Conservation (phyloP, 1,140 invertebrate genomes). For the Drosophila neocordata region DNA sequence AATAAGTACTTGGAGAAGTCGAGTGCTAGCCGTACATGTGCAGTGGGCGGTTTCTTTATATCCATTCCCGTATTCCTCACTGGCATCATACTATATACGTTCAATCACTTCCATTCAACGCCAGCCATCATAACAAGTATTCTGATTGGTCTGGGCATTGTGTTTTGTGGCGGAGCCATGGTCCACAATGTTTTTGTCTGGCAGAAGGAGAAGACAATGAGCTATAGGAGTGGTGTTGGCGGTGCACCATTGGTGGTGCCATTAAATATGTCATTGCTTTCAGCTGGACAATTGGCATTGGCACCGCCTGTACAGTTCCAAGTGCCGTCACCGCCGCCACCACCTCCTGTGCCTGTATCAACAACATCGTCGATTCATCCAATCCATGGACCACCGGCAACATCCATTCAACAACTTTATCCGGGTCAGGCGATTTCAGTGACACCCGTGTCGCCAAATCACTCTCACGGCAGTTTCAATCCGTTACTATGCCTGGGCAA, state of each 20-base stretch:
- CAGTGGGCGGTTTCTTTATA: slow-evolving; percentile 95
- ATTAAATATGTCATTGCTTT: slow-evolving; percentile 49
- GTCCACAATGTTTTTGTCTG: slow-evolving; percentile 97
- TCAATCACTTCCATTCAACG: slow-evolving; percentile 95
- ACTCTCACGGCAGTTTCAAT: slow-evolving; percentile 82
- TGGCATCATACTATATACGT: slow-evolving; percentile 95
- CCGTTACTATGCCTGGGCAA: slow-evolving; percentile 55
- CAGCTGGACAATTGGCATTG: slow-evolving; percentile 28
- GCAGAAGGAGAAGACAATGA: slow-evolving; percentile 92
- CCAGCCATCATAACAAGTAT: slow-evolving; percentile 94
- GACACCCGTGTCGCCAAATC: slow-evolving; percentile 80
- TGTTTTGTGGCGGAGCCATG: slow-evolving; percentile 96
- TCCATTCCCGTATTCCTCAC: slow-evolving; percentile 96
- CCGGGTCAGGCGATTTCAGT: slow-evolving; percentile 66
- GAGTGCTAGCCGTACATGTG: slow-evolving; percentile 93
- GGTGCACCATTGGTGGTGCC: slow-evolving; percentile 65
- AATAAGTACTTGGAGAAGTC: slow-evolving; percentile 96
- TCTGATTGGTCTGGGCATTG: slow-evolving; percentile 93
- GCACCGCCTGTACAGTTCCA: slow-evolving; percentile 35
- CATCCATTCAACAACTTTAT: slow-evolving; percentile 61
- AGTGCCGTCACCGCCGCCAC: slow-evolving; percentile 1
- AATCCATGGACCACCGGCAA: slow-evolving; percentile 31
- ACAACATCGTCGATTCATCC: slow-evolving; percentile 12
- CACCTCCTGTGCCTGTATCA: slow-evolving; percentile 7
- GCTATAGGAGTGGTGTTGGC: slow-evolving; percentile 64